Evolutionary conservation across 1,140 invertebrate species (phyloP).

Genomic region (Anoplolepis gracilipes): DNA sequence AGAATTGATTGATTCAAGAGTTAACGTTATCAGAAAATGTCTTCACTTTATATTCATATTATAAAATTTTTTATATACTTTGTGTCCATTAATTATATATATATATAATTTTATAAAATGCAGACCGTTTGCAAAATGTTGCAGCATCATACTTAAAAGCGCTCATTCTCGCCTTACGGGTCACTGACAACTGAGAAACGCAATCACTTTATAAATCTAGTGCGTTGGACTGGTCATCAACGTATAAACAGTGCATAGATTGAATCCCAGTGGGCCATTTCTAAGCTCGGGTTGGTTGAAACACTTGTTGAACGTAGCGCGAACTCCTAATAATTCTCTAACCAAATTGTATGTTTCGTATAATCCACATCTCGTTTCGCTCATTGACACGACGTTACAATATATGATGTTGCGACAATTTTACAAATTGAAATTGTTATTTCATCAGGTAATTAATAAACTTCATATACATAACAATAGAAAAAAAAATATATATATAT

Average conservation of each 20-base stretch:
- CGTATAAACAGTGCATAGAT: slow-evolving; percentile 56
- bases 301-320: slow-evolving; percentile 58
- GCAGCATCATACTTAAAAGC: neutral
- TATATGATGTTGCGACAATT: slow-evolving; percentile 15
- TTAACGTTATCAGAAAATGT: neutral
- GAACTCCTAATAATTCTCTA: slow-evolving; percentile 58
- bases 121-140: neutral
- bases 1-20: neutral
- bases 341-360: slow-evolving; percentile 50
- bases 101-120: neutral
- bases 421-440: slow-evolving; percentile 22
- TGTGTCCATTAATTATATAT: neutral
- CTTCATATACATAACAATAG: neutral
- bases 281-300: slow-evolving; percentile 54
- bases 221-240: slow-evolving; percentile 28
- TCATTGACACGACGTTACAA: slow-evolving; percentile 18
- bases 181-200: slow-evolving; percentile 14
- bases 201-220: slow-evolving; percentile 20
- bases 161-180: neutral
- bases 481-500: too few species aligned
- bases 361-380: slow-evolving; percentile 26
- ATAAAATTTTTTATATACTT: neutral
- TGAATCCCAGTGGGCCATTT: slow-evolving; percentile 50
- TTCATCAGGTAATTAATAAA: neutral
- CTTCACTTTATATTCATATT: neutral